These are phyloP conservation scores for Pterois miles DNA, from an alignment of 2,797 vertebrate genomes.

Conservation along the genomic window DNA sequence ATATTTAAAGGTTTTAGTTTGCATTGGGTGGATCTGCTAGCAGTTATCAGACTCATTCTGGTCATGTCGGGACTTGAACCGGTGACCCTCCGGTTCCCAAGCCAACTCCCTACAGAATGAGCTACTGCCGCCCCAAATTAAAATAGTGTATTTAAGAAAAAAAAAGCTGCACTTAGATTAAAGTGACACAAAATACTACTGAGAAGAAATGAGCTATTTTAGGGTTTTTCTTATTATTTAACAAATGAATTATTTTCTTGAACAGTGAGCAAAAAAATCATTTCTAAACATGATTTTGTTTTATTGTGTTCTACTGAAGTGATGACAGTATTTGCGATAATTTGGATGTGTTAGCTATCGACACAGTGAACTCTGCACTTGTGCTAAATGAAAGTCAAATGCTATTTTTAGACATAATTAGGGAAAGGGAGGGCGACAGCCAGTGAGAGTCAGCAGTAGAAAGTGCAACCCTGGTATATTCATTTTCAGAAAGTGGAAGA, in stretches of 20 bases:
- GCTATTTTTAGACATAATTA: slow-evolving; percentile 54
- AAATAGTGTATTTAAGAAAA: too few species aligned
- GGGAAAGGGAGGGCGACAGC: neutral
- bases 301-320: neutral
- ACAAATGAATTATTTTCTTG: neutral
- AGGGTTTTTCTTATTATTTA: neutral
- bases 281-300: neutral
- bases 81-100: too few species aligned
- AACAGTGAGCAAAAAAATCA: neutral
- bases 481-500: neutral
- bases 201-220: neutral
- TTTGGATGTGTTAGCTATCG: neutral
- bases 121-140: too few species aligned
- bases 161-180: neutral
- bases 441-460: neutral
- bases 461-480: neutral
- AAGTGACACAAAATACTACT: neutral
- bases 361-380: slow-evolving; percentile 18
- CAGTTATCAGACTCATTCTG: neutral
- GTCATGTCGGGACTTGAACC: too few species aligned
- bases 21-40: neutral
- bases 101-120: too few species aligned
- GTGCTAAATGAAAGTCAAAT: neutral
- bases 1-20: neutral
- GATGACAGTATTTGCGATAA: neutral